Evolutionary conservation across 2,888 invertebrate species (phyloP), one percentile per base, ranked within the genome.

Genomic region (Drosophila planitibia): DNA sequence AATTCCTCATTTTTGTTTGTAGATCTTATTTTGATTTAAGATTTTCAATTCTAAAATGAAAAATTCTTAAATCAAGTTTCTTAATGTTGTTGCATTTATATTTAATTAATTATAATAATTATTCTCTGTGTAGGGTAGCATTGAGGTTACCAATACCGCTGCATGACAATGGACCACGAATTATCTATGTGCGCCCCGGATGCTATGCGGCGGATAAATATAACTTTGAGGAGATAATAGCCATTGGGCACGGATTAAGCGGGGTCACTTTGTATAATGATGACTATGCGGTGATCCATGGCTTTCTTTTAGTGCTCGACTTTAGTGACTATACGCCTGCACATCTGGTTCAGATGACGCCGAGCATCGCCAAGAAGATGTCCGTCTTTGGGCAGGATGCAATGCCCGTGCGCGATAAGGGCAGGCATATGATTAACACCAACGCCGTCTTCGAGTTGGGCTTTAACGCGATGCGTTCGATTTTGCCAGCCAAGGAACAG

Each of bases 401-500:
- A 1, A 93, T 95, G 65, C 96, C 96, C 0, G 89, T 95, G n/a
- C 94, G 96, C 35, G 94, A 95, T 32, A 95, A 94, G 79, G 94
- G 94, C 16, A 92, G 94, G 67, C 95, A 96, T 81, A 94, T 95
- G 37, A 90, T 95, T 52, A 95, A 96, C 90, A 94, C 94, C 0
- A 95, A 95, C 0, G 39, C 94, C 0, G 94, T 94, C n/a, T 95
- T 96, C 71, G 95, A 95, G 75, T 93, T 94, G 0, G 93, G 95
- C 0, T 95, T 94, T 80, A 93, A 94, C 53, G 91, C 95, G 55
- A 91, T 96, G 32, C 95, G 94, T 83, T 91, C 94, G 19, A 94
- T 96, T 76, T 91, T 96, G 88, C 94, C 94, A 32, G 94, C 94
- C 54, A 96, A 96, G 91, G 92, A 95, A 80, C 94, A 94, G 82